These are phyloP conservation scores for Spinus pinus DNA, from an alignment of 2,797 vertebrate species.

Conservation along the genomic window DNA sequence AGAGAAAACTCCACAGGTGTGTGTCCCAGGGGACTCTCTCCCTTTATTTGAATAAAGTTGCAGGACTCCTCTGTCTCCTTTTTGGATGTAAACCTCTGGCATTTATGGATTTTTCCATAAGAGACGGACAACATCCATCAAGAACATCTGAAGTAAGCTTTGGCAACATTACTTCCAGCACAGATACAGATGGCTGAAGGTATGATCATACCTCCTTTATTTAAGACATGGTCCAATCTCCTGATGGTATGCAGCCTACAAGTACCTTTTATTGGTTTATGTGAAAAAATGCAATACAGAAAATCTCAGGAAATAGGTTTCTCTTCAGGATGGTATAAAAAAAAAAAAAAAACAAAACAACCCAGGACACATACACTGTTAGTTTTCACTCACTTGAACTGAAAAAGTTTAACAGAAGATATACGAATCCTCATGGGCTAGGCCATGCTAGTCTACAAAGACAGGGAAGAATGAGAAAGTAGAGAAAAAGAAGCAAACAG, in stretches of 20 bases:
- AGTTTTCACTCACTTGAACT: neutral
- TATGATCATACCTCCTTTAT: neutral
- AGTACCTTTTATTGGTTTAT: neutral
- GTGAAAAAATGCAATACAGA: neutral
- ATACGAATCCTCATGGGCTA: neutral
- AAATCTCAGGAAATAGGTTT: neutral
- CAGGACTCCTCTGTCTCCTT: neutral
- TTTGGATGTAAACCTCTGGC: neutral
- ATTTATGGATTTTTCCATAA: neutral
- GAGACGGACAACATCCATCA: neutral
- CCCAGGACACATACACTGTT: neutral
- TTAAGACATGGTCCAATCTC: neutral
- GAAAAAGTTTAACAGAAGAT: neutral
- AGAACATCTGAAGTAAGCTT: neutral
- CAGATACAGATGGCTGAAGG: neutral
- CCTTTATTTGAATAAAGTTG: neutral
- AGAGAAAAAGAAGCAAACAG: neutral
- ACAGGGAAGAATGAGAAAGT: neutral
- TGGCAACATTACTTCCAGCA: neutral
- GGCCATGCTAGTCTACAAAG: neutral
- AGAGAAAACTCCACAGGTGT: fast-evolving
- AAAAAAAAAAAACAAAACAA: neutral
- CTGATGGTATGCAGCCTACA: neutral
- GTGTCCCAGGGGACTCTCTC: neutral
- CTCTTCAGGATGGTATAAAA: neutral